These are phyloP conservation scores for Tetranychus cinnabarinus DNA, from an alignment of 1,140 invertebrate genomes.

Conservation along the genomic window DNA sequence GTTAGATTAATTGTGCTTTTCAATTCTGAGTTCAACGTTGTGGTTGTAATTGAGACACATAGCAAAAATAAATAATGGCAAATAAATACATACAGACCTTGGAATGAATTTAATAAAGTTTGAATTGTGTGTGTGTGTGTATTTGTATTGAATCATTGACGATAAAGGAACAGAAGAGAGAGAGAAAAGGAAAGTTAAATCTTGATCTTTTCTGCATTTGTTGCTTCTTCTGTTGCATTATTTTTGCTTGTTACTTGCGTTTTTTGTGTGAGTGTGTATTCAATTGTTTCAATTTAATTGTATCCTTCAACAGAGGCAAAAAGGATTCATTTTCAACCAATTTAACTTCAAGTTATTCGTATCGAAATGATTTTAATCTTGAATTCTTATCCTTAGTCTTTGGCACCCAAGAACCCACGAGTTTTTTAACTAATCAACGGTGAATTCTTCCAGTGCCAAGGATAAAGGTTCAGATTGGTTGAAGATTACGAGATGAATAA, in stretches of 20 bases:
- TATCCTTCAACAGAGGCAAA: too few species aligned
- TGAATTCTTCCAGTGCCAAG: conserved; percentile 20
- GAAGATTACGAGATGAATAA: not conserved
- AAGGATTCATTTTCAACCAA: not conserved
- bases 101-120: not conserved
- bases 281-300: too few species aligned
- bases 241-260: too few species aligned
- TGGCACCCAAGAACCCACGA: conserved; percentile 18
- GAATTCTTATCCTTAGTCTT: conserved; percentile 12
- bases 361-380: not conserved
- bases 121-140: not conserved
- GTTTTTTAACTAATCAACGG: conserved; percentile 10
- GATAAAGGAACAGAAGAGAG: not conserved
- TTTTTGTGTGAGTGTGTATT: too few species aligned
- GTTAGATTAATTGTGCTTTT: too few species aligned
- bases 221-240: not conserved
- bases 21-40: too few species aligned
- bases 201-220: not conserved
- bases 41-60: too few species aligned
- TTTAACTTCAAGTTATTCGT: not conserved
- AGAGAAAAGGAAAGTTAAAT: not conserved
- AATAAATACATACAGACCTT: not conserved
- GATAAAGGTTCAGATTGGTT: conserved; percentile 9
- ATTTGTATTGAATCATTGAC: too few species aligned
- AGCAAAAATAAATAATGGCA: too few species aligned